A percentile compares a stretch with the other conserved stretches of the same genome.
phyloP scores from a whole-genome alignment of 2,797 vertebrate genomes.

The Typhlichthys subterraneus region DNA sequence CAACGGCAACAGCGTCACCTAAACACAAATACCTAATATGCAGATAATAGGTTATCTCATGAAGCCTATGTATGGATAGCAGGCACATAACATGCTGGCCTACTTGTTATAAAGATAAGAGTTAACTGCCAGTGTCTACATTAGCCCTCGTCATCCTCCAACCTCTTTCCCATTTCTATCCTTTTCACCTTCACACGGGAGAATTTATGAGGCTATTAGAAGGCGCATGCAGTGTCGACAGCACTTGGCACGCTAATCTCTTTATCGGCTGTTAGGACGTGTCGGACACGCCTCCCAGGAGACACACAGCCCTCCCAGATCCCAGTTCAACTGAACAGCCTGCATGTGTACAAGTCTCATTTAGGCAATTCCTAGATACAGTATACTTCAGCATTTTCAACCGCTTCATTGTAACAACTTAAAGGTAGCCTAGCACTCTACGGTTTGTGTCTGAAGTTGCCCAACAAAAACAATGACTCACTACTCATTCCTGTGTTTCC shows the following conservation, averaged over 20 bases:
- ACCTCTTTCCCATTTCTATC: constrained; percentile 27
- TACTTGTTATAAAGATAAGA: constrained; percentile 25
- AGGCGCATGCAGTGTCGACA: constrained; percentile 67
- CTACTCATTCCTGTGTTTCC: too few species aligned
- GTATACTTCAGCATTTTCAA: constrained; percentile 38
- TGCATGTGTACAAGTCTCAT: constrained; percentile 24
- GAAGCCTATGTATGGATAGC: constrained; percentile 5
- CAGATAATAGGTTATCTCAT: too few species aligned
- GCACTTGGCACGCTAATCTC: constrained; percentile 65
- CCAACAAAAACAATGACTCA: too few species aligned
- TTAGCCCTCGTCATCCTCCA: too few species aligned
- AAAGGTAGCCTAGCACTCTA: too few species aligned
- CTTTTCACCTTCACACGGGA: constrained; percentile 57
- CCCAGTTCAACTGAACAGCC: constrained; percentile 30
- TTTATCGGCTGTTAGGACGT: constrained; percentile 54
- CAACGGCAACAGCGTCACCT: too few species aligned
- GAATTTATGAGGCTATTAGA: constrained; percentile 80
- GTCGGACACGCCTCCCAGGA: constrained; percentile 52
- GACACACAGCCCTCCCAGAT: constrained; percentile 49
- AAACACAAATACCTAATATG: too few species aligned
- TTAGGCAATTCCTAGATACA: constrained; percentile 10
- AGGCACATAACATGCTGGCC: constrained; percentile 6
- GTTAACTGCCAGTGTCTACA: constrained; percentile 60
- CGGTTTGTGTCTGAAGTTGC: too few species aligned
- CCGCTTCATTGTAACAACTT: constrained; percentile 16